These are phyloP conservation scores for Drosophila nikananu DNA, from an alignment of 1,140 invertebrate species.

Conservation along the genomic window DNA sequence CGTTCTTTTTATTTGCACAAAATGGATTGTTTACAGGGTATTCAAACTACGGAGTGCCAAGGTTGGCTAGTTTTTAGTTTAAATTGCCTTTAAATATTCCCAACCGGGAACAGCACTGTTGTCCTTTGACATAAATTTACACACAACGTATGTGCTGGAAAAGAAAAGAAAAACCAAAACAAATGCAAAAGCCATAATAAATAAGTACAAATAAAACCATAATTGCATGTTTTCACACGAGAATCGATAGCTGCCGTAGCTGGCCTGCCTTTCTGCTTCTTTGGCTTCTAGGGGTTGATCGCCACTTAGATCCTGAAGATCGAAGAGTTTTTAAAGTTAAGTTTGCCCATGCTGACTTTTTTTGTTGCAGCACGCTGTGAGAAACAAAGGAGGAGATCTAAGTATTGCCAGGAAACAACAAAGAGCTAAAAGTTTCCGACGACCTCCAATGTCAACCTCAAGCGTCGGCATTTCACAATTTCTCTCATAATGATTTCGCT, in stretches of 20 bases:
- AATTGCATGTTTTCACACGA: conserved; percentile 82
- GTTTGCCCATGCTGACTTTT: conserved; percentile 38
- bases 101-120: not conserved
- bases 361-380: conserved; percentile 49
- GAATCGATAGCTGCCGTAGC: conserved; percentile 57
- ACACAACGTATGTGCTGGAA: not conserved
- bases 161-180: conserved; percentile 23
- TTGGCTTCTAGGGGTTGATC: conserved; percentile 44
- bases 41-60: too few relatives aligned
- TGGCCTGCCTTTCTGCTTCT: not conserved
- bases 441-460: not conserved
- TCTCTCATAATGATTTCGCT: not conserved
- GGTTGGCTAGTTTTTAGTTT: not conserved
- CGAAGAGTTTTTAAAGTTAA: conserved; percentile 27
- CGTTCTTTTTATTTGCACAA: too few relatives aligned
- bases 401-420: conserved; percentile 45
- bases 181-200: conserved; percentile 41
- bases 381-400: conserved; percentile 39
- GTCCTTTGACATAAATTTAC: not conserved
- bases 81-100: not conserved
- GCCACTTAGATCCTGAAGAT: conserved; percentile 27
- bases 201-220: conserved; percentile 70
- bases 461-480: too few relatives aligned
- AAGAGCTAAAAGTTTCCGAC: conserved; percentile 12
- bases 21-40: too few relatives aligned